Base-by-base conservation (phyloP, 1,140 invertebrate species). In the Lysiphlebus fabarum region DNA sequence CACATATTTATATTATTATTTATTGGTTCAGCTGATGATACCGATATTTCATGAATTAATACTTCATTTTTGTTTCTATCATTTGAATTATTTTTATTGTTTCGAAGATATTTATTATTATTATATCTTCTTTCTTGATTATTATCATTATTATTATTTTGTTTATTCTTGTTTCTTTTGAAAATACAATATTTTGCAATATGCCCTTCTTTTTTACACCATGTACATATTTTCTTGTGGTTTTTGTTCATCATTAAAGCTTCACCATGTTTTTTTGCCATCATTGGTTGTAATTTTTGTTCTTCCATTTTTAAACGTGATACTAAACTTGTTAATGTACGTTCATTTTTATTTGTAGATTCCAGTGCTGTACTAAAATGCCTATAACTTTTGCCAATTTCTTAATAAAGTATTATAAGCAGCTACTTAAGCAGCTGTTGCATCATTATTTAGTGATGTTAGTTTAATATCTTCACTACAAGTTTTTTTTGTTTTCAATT, bases 341-440 rank as follows among this genome's bases (percentile, higher is more conserved):
- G 65, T 8, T 70, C 58, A 38, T 33, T 55, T 4, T 7, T 44
- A 33, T 38, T 37, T 4, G 62, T 67, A 42, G 67, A 70, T 17
- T 77, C 74, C 75, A 75, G 78, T 1, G 73, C 75, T 37, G 62
- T 73, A 2, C 69, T 49, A 59, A 79, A 79, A 56, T 75, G 67
- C 5, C 61, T 63, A 50, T 6, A 49, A 56, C 43, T 59, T 62
- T 17, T 55, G 44, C 53, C 60, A 69, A 26, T 41, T 44, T 45
- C 47, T 63, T 11, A 62, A 37, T 1, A 49, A 33, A 43, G 59
- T 54, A 37, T 47, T 42, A 17, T 55, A 53, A 11, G 42, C 36
- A 38, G 57, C 10, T 11, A 6, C 33, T 6, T 2, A 38, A 5
- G 11, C 12, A 14, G 33, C 14, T 59, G 44, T 11, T 17, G 45